These are phyloP conservation scores for Pseudorhombus dupliciocellatus DNA, from an alignment of 2,113 vertebrate genomes.

Conservation along the genomic window DNA sequence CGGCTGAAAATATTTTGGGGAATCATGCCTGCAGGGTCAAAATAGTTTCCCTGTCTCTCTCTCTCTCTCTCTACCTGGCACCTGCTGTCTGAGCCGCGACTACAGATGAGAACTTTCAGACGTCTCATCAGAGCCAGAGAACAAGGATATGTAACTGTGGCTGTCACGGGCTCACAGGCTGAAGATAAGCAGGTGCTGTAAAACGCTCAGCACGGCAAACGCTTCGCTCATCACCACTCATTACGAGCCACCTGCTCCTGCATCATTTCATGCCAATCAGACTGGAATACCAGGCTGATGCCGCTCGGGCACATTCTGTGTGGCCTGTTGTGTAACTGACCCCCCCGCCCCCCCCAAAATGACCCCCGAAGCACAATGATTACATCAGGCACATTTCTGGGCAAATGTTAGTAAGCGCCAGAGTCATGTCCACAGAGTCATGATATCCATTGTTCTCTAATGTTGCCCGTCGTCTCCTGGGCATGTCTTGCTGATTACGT, in stretches of 20 bases:
- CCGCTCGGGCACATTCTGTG: constrained; percentile 24
- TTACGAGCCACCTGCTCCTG: constrained; percentile 56
- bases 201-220: constrained; percentile 33
- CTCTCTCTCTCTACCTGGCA: not conserved
- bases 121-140: constrained; percentile 14
- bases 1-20: not conserved
- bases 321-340: constrained; percentile 26
- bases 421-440: constrained; percentile 7
- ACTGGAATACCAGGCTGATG: constrained; percentile 26
- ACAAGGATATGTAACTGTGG: not conserved
- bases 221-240: constrained; percentile 36
- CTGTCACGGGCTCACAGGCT: not conserved
- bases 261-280: constrained; percentile 30
- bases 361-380: constrained; percentile 22
- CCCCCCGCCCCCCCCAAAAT: constrained; percentile 27
- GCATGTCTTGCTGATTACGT: constrained; percentile 1
- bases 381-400: constrained; percentile 35
- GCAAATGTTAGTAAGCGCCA: constrained; percentile 35
- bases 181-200: constrained; percentile 30
- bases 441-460: constrained; percentile 21
- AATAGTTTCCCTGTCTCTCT: not conserved
- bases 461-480: constrained; percentile 8
- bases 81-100: not conserved
- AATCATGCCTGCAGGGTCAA: constrained; percentile 1
- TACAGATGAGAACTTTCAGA: not conserved